A percentile compares a stretch with the other conserved stretches of the same genome.
Evolutionary conservation across 2,888 invertebrate genomes (phyloP).

Genomic region (Sphinx pinastri): DNA sequence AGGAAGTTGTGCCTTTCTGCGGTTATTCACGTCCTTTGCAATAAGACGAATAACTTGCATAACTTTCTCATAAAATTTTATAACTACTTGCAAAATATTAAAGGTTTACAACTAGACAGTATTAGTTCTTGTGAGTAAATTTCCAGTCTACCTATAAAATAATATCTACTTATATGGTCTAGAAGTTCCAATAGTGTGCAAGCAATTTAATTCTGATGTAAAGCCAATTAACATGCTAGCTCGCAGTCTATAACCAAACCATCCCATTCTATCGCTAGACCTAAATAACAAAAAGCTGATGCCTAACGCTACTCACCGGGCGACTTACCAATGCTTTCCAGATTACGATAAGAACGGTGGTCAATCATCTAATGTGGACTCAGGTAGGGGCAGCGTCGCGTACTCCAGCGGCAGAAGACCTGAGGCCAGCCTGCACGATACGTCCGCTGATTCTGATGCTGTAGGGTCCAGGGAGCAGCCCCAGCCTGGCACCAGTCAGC

Average conservation of each 20-base stretch:
- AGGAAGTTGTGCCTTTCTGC: background rate
- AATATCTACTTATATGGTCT: too few relatives aligned
- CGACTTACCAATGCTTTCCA: slow-evolving; percentile 45
- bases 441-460: slow-evolving; percentile 85
- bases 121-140: too few relatives aligned
- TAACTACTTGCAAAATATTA: background rate
- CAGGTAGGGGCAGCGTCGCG: slow-evolving; percentile 91
- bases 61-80: background rate
- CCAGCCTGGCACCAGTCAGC: slow-evolving; percentile 71
- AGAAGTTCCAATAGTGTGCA: too few relatives aligned
- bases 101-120: too few relatives aligned
- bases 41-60: background rate
- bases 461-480: slow-evolving; percentile 61
- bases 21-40: background rate
- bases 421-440: slow-evolving; percentile 81
- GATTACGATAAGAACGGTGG: slow-evolving; percentile 90
- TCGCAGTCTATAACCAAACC: too few relatives aligned
- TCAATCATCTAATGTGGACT: slow-evolving; percentile 91
- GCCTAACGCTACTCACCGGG: slow-evolving; percentile 20
- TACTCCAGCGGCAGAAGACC: slow-evolving; percentile 89
- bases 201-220: too few relatives aligned
- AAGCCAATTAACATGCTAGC: too few relatives aligned
- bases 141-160: too few relatives aligned
- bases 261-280: background rate
- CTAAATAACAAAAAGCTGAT: background rate